phyloP scores from a whole-genome alignment of 2,797 vertebrate species.

The Rhyacichthys aspro region DNA sequence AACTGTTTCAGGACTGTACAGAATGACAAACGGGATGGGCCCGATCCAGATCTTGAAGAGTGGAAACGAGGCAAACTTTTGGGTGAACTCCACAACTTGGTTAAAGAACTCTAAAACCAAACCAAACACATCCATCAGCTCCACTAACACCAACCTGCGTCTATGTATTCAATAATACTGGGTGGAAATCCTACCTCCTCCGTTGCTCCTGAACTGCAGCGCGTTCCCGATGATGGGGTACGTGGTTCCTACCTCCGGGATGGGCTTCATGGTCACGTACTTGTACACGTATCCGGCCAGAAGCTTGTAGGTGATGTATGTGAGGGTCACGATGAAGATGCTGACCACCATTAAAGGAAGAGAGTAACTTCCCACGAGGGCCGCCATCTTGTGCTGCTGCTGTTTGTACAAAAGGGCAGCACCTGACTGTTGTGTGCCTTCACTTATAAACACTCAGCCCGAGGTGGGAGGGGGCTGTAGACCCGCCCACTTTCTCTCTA shows the following conservation, averaged over 20 bases:
- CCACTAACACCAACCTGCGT: too few species aligned
- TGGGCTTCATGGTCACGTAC: conserved; percentile 73
- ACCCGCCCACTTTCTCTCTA: not conserved
- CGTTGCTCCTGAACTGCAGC: conserved; percentile 67
- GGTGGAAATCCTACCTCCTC: conserved; percentile 78
- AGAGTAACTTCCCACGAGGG: conserved; percentile 29
- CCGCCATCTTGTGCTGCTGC: conserved; percentile 53
- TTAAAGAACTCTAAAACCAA: conserved; percentile 86
- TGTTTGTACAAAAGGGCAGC: not conserved
- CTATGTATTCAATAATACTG: too few species aligned
- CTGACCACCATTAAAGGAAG: conserved; percentile 50
- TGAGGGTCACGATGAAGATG: conserved; percentile 53
- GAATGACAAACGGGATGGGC: conserved; percentile 78
- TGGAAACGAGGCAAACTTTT: conserved; percentile 59
- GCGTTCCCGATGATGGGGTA: conserved; percentile 77
- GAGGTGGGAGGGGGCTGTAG: not conserved
- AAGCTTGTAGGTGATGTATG: conserved; percentile 66
- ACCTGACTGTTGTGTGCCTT: not conserved
- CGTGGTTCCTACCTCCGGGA: conserved; percentile 60
- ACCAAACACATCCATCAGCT: too few species aligned
- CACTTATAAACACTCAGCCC: not conserved
- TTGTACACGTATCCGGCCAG: conserved; percentile 69
- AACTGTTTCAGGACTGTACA: conserved; percentile 86
- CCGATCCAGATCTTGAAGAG: conserved; percentile 91
- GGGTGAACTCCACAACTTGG: conserved; percentile 72